phyloP scores from a whole-genome alignment of 2,888 invertebrate species.

The Sphecodes monilicornis region DNA sequence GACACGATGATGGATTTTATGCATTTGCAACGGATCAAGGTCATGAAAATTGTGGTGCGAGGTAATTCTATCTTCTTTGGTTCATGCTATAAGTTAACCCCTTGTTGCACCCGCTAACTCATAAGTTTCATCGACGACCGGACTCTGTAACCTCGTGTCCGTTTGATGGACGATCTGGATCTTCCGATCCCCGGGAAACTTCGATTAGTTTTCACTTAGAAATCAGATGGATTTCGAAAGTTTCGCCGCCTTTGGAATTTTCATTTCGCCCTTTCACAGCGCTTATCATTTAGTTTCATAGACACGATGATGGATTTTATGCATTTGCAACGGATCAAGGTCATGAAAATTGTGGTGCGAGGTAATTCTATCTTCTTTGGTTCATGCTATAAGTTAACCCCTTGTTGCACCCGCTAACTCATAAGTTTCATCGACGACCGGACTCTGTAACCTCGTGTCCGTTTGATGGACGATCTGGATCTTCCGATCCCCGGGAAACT shows the following conservation, averaged over 20 bases:
- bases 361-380: too few species aligned
- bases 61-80: too few species aligned
- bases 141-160: not conserved
- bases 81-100: too few species aligned
- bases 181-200: not conserved
- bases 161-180: slow-evolving; percentile 27
- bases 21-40: too few species aligned
- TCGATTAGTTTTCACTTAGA: not conserved
- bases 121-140: slow-evolving; percentile 39
- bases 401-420: too few species aligned
- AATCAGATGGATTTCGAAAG: slow-evolving; percentile 6
- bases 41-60: too few species aligned
- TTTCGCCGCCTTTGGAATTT: not conserved
- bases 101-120: too few species aligned
- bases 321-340: too few species aligned
- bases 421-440: slow-evolving; percentile 39
- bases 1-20: not conserved
- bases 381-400: too few species aligned
- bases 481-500: not conserved
- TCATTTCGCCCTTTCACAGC: not conserved
- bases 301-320: not conserved
- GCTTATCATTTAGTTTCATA: not conserved
- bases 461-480: slow-evolving; percentile 27
- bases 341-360: too few species aligned
- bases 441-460: not conserved